Evolutionary conservation across 2,113 vertebrate genomes (phyloP).

Genomic region (Takifugu flavidus): DNA sequence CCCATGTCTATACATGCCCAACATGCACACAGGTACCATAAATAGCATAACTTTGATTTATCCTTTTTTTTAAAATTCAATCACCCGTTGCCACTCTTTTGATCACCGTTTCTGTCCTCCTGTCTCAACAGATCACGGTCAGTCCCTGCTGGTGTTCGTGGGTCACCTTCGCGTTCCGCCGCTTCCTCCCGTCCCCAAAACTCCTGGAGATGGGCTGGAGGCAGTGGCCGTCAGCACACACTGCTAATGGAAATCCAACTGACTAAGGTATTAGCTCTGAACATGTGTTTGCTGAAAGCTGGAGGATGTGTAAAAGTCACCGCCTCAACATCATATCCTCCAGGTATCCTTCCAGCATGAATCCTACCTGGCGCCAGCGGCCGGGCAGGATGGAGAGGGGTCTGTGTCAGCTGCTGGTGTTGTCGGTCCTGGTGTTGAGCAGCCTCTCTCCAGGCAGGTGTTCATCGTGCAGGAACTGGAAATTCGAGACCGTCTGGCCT

Average conservation of each 20-base stretch:
- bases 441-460: constrained; percentile 86
- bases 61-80: background rate
- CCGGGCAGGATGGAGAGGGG: constrained; percentile 60
- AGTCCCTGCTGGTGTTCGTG: constrained; percentile 64
- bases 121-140: constrained; percentile 58
- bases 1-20: constrained; percentile 61
- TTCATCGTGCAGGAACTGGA: constrained; percentile 92
- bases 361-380: constrained; percentile 64
- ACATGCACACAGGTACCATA: constrained; percentile 65
- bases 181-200: constrained; percentile 84
- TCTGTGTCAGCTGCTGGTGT: background rate
- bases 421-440: constrained; percentile 70
- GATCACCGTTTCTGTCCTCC: background rate
- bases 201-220: constrained; percentile 86
- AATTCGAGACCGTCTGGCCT: constrained; percentile 85
- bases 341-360: constrained; percentile 94
- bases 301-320: background rate
- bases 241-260: constrained; percentile 92
- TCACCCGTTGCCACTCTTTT: background rate
- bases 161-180: constrained; percentile 80
- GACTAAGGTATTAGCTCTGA: constrained; percentile 76
- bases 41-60: background rate
- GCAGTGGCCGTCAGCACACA: constrained; percentile 81
- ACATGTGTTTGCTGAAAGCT: background rate
- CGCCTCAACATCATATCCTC: background rate